These are phyloP conservation scores for Holacanthella duospinosa DNA, from an alignment of 2,888 invertebrate genomes.

Conservation along the genomic window DNA sequence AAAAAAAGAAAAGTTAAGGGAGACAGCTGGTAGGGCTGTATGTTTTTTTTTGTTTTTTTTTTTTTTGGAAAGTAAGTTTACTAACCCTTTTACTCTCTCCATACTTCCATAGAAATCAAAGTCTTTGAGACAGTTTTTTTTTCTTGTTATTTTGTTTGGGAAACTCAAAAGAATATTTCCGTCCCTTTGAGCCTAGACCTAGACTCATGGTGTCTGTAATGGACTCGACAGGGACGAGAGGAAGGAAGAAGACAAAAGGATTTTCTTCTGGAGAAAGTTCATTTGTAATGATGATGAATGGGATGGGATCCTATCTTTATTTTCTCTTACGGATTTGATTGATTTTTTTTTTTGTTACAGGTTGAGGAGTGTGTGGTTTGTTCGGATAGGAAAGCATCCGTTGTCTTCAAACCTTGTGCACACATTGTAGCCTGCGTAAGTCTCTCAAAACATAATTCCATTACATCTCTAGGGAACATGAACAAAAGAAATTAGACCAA, in stretches of 20 bases:
- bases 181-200: too few relatives aligned
- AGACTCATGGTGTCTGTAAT: not conserved
- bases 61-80: not conserved
- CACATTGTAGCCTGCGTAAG: conserved; percentile 75
- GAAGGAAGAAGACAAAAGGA: not conserved
- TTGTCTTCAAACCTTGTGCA: conserved; percentile 87
- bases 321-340: conserved; percentile 11
- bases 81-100: not conserved
- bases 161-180: not conserved
- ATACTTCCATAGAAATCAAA: not conserved
- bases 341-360: conserved; percentile 43
- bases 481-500: too few relatives aligned
- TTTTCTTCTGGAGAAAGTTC: conserved; percentile 12
- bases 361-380: conserved; percentile 95
- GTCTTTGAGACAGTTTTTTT: not conserved
- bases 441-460: not conserved
- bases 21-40: not conserved
- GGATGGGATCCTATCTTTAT: conserved; percentile 8
- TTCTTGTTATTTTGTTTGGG: too few relatives aligned
- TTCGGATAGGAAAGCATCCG: conserved; percentile 82
- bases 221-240: not conserved
- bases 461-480: too few relatives aligned
- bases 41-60: too few relatives aligned
- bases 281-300: conserved; percentile 35
- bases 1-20: too few relatives aligned